Evolutionary conservation across 2,888 invertebrate species (phyloP).

Genomic region (Heteropelma amictum): DNA sequence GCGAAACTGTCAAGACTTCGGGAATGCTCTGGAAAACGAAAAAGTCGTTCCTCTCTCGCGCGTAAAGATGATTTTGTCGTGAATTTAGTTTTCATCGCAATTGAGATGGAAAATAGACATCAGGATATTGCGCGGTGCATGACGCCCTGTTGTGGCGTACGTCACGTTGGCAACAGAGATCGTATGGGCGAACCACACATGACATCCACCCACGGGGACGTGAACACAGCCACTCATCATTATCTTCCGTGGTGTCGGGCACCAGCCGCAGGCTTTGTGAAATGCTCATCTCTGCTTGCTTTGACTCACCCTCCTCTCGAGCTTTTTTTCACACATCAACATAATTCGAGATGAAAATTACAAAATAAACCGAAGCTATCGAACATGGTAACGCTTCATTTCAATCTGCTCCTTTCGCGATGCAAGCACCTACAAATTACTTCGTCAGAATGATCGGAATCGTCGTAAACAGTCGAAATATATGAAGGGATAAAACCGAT

Average conservation of each 20-base stretch:
- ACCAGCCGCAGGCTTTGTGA: slow-evolving; percentile 25
- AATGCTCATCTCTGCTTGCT: neutral
- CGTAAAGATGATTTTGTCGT: neutral
- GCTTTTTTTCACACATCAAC: neutral
- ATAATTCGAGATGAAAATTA: neutral
- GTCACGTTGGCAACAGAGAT: slow-evolving; percentile 43
- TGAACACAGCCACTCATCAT: slow-evolving; percentile 38
- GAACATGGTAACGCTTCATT: no score
- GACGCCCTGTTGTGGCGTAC: slow-evolving; percentile 23
- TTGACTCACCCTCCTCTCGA: no score
- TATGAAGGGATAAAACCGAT: no score
- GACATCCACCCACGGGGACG: slow-evolving; percentile 46
- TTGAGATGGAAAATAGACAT: slow-evolving; percentile 5
- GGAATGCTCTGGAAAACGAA: neutral
- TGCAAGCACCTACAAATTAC: no score
- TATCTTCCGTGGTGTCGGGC: slow-evolving; percentile 25
- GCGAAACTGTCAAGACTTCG: neutral
- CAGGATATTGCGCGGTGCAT: slow-evolving; percentile 24
- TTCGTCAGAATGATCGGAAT: no score
- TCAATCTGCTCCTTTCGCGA: no score
- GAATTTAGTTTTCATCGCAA: neutral
- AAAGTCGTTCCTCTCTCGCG: neutral
- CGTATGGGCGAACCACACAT: slow-evolving; percentile 38
- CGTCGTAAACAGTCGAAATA: no score
- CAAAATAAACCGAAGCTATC: neutral